These are phyloP conservation scores for Sebastes taczanowskii DNA, from an alignment of 2,797 vertebrate species.

Conservation along the genomic window DNA sequence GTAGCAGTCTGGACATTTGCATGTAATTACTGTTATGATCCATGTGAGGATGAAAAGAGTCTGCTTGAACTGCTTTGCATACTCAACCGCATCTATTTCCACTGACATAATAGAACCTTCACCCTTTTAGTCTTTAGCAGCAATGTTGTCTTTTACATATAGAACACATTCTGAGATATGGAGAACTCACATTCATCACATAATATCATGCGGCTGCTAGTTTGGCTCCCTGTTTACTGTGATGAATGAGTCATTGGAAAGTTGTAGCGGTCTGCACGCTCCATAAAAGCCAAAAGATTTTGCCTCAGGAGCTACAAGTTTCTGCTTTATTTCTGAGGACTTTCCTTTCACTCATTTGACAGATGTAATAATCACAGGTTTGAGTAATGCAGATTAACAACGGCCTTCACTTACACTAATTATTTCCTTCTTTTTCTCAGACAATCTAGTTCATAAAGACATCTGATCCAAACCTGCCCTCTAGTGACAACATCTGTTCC, in stretches of 20 bases:
- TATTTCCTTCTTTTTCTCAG: background rate
- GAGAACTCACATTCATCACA: constrained; percentile 1
- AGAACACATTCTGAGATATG: background rate
- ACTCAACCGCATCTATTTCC: background rate
- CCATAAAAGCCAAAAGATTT: background rate
- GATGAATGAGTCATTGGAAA: background rate
- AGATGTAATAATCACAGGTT: background rate
- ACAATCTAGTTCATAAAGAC: background rate
- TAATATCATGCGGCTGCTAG: background rate
- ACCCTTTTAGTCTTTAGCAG: background rate
- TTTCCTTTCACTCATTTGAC: background rate
- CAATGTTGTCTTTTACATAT: background rate
- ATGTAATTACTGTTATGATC: background rate
- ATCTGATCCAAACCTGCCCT: constrained; percentile 47
- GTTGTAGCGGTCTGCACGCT: background rate
- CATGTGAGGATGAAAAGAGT: background rate
- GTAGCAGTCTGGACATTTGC: background rate
- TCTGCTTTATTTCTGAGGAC: background rate
- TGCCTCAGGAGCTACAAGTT: background rate
- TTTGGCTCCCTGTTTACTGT: background rate
- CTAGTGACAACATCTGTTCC: constrained; percentile 34
- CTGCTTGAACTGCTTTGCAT: background rate
- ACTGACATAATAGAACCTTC: background rate
- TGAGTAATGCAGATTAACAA: background rate
- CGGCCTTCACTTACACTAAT: background rate